A percentile compares a stretch with the other conserved stretches of the same genome.
Conservation (phyloP, 2,888 invertebrate genomes). For the Ceriagrion tenellum region DNA sequence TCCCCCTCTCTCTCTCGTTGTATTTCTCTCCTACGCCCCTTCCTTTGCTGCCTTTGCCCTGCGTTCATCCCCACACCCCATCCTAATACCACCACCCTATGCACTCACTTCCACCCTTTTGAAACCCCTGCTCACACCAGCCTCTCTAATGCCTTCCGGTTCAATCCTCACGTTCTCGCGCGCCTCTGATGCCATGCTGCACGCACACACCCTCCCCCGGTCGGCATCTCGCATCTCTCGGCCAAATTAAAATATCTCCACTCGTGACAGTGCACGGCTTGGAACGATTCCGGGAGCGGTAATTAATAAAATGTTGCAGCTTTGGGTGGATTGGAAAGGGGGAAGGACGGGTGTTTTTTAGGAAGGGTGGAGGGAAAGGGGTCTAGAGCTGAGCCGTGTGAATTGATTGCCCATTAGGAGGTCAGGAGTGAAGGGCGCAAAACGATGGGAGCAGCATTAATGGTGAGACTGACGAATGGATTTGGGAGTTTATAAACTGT, state of each 20-base stretch:
- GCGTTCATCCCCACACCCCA: neutral
- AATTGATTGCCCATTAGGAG: constrained; percentile 10
- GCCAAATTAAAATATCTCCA: neutral
- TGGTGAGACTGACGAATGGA: neutral
- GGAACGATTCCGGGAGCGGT: neutral
- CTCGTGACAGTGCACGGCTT: neutral
- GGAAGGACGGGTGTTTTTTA: too few relatives aligned
- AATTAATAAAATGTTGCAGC: neutral
- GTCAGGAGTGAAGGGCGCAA: neutral
- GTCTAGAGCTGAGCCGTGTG: neutral
- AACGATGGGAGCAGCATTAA: neutral
- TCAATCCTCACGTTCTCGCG: neutral
- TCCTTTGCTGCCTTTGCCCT: neutral
- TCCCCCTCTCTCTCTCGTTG: neutral
- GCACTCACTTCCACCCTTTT: constrained; percentile 26
- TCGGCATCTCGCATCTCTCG: neutral
- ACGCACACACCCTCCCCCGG: neutral
- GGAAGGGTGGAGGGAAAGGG: too few relatives aligned
- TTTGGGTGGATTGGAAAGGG: neutral
- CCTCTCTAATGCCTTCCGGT: neutral
- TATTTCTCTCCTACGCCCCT: neutral
- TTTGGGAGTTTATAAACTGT: neutral
- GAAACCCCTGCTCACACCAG: neutral
- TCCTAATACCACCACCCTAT: neutral
- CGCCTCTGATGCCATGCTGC: neutral